A percentile compares a stretch with the other conserved stretches of the same genome.
Conservation (phyloP, 1,140 invertebrate genomes). For the Drosophila pandora region DNA sequence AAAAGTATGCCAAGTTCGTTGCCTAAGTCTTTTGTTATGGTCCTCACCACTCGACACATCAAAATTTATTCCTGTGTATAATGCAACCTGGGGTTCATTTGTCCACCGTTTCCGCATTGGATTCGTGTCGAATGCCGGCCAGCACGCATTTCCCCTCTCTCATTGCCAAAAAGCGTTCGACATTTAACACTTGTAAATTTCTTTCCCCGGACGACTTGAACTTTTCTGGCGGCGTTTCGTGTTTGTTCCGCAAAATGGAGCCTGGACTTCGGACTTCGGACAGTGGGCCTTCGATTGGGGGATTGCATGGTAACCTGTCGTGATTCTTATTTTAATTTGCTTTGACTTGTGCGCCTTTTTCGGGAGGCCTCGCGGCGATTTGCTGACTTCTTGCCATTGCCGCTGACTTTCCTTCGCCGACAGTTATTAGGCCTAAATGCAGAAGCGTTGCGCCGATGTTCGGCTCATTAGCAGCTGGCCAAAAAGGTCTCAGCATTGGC, state of each 20-base stretch:
- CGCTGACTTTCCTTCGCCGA: constrained; percentile 44
- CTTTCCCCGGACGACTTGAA: constrained; percentile 44
- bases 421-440: constrained; percentile 79
- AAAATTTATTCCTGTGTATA: constrained; percentile 8
- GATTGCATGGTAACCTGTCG: constrained; percentile 81
- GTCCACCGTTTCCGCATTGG: constrained; percentile 73
- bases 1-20: neutral
- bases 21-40: constrained; percentile 25
- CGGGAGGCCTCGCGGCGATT: constrained; percentile 44
- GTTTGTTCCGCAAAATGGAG: constrained; percentile 51
- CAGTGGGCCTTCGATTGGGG: constrained; percentile 37
- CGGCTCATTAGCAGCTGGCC: constrained; percentile 68
- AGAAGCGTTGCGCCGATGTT: constrained; percentile 68
- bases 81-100: constrained; percentile 56
- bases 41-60: neutral
- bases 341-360: constrained; percentile 79
- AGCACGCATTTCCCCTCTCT: constrained; percentile 68
- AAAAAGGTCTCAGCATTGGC: constrained; percentile 32
- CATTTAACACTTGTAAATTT: constrained; percentile 81
- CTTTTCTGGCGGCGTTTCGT: constrained; percentile 66
- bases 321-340: constrained; percentile 83
- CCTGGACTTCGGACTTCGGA: constrained; percentile 5
- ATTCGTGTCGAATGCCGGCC: constrained; percentile 68
- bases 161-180: constrained; percentile 63
- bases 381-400: constrained; percentile 11